Evolutionary conservation across 1,140 invertebrate genomes (phyloP).

Genomic region (Leptoteleia sp.): DNA sequence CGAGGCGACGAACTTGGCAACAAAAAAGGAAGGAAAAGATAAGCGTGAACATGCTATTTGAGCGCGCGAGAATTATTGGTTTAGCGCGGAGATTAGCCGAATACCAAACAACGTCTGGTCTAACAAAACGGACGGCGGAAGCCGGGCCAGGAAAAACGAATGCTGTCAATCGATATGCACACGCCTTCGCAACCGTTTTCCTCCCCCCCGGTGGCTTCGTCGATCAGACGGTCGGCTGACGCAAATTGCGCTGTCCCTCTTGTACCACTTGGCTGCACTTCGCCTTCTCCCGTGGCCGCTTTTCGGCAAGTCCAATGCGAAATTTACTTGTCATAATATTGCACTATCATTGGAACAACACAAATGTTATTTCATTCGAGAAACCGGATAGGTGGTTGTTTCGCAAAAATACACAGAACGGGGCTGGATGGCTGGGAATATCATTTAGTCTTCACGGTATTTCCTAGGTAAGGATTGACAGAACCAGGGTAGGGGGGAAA

Average conservation of each 20-base stretch:
- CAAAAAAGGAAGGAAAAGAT: constrained; percentile 49
- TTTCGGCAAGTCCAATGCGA: constrained; percentile 27
- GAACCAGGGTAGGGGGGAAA: no score
- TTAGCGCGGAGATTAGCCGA: constrained; percentile 61
- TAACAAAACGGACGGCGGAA: constrained; percentile 34
- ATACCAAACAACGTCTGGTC: constrained; percentile 63
- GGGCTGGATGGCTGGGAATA: no score
- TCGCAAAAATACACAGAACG: constrained; percentile 21
- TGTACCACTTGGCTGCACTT: constrained; percentile 34
- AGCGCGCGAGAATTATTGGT: constrained; percentile 60
- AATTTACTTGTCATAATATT: constrained; percentile 53
- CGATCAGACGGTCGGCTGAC: constrained; percentile 65
- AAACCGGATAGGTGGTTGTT: constrained; percentile 10
- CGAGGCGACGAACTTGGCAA: constrained; percentile 10
- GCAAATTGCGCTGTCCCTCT: constrained; percentile 68
- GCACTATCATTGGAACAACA: constrained; percentile 42
- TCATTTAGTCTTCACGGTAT: no score
- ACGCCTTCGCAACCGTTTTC: constrained; percentile 43
- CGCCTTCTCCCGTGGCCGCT: not conserved
- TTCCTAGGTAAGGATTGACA: no score
- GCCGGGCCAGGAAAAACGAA: constrained; percentile 30
- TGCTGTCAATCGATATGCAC: constrained; percentile 68
- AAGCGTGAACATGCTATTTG: constrained; percentile 57
- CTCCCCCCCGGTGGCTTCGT: constrained; percentile 29
- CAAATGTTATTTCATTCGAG: constrained; percentile 36